Evolutionary conservation across 2,113 vertebrate species (phyloP).

Genomic region (Callospermophilus lateralis): DNA sequence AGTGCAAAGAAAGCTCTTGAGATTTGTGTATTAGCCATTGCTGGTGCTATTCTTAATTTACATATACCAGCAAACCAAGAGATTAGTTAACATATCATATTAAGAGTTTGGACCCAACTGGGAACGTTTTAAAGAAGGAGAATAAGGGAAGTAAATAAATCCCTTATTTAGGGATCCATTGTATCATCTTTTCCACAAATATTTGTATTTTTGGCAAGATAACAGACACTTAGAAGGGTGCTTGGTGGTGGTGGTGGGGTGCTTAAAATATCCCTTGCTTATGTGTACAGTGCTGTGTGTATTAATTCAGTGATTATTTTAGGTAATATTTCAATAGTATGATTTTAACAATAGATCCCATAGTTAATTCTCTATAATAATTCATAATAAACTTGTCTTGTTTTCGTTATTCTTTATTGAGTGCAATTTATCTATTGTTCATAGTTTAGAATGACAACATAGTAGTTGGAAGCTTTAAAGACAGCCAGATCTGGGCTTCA

Average conservation of each 20-base stretch:
- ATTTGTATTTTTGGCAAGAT: not conserved
- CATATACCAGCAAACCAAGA: not conserved
- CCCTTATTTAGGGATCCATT: not conserved
- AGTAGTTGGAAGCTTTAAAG: not conserved
- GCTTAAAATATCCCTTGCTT: not conserved
- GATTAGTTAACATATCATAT: not conserved
- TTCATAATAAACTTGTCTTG: not conserved
- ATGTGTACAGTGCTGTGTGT: not conserved
- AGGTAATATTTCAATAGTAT: constrained; percentile 4
- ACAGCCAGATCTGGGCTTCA: not conserved
- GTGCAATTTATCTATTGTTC: not conserved
- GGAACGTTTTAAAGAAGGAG: constrained; percentile 7
- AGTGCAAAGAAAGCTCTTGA: not conserved
- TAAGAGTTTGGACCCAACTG: not conserved
- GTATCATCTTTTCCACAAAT: constrained; percentile 24
- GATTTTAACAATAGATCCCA: not conserved
- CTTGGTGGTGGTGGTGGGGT: not conserved
- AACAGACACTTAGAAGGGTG: not conserved
- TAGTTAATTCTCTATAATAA: not conserved
- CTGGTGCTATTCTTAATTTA: constrained; percentile 25
- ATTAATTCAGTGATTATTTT: not conserved
- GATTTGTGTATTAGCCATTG: not conserved
- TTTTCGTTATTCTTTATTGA: not conserved
- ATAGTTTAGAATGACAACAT: not conserved
- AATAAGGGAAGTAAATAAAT: not conserved